A percentile compares a stretch with the other conserved stretches of the same genome.
Evolutionary conservation across 2,113 vertebrate species (phyloP).

Genomic region (Choloepus hoffmanni): DNA sequence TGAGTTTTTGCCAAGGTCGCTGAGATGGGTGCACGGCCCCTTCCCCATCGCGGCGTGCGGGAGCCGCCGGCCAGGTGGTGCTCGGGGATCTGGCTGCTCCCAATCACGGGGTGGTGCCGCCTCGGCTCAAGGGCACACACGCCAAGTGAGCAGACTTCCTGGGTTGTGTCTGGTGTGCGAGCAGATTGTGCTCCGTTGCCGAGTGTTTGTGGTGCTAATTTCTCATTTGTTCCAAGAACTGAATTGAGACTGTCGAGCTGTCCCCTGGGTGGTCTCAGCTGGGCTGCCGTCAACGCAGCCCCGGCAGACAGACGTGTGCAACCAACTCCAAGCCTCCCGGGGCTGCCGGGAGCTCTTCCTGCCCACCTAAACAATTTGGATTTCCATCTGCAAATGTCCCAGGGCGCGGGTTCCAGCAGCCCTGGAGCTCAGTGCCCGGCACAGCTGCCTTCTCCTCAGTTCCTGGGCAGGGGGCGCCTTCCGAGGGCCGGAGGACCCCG

Average conservation of each 20-base stretch:
- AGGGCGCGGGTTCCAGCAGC: fast-evolving
- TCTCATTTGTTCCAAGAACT: constrained; percentile 76
- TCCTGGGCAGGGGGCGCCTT: not conserved
- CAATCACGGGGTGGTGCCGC: not conserved
- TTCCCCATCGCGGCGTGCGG: constrained; percentile 19
- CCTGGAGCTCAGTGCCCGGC: constrained; percentile 22
- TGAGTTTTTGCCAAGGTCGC: constrained; percentile 40
- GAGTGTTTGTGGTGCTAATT: constrained; percentile 89
- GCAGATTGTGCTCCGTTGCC: constrained; percentile 79
- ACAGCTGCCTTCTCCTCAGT: not conserved
- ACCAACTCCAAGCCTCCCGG: constrained; percentile 39
- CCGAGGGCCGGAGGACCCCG: not conserved
- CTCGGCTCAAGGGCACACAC: not conserved
- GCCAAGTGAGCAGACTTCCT: not conserved
- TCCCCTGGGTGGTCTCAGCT: not conserved
- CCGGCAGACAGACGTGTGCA: not conserved
- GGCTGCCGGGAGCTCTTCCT: not conserved
- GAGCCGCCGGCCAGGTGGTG: not conserved
- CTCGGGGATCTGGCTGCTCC: too few relatives aligned
- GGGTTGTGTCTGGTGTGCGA: not conserved
- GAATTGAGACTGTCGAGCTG: not conserved
- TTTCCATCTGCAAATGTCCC: not conserved
- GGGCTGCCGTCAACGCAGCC: not conserved
- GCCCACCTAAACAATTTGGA: fast-evolving
- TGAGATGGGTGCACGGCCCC: constrained; percentile 79